Evolutionary conservation across 2,888 invertebrate genomes (phyloP), one percentile per base, ranked within the genome.

Genomic region (Heliconius charithonia): DNA sequence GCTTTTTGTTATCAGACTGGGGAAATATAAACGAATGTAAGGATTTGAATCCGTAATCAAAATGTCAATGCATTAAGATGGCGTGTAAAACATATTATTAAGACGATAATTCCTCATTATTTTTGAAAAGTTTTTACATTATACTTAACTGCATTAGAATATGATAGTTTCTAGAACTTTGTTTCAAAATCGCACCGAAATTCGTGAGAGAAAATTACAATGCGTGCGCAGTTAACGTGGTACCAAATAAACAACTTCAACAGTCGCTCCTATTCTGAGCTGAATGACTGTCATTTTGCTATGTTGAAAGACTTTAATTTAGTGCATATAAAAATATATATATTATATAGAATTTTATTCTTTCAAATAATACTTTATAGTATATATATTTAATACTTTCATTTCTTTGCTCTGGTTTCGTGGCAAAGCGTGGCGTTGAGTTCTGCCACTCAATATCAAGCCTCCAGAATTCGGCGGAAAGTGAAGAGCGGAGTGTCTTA

Each of bases 131-230:
- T 6, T 1, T 19, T 51, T 1, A 19, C 7, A 45, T 45, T 45
- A 4, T n/a, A 41, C n/a, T 56, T 32, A 56, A 72, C 32, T n/a
- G 56, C 59, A 32, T 72, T 59, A 32, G 16, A 22, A 59, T 72
- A 59, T 72, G 72, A 59, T 56, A 72, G 72, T 72, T 72, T 72
- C 72, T 72, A 72, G 72, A 59, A 76, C 69, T 45, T 59, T 70
- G 10, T 77, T 65, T 66, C 59, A 56, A 78, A 71, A 70, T 27
- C 29, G 29, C n/a, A 37, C 59, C 67, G 22, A n/a, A 79, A 72
- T 67, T 79, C 79, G 76, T 79, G 79, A 79, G 79, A 79, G 76
- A 74, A 76, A 76, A 73, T 62, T 63, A 62, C 69, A 76, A 73
- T 79, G 62, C 73, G 73, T 59, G 66, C 29, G 45, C 77, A 78